Percentiles rank a stretch among this genome's conserved stretches.
These are phyloP conservation scores for Cantharis nigra DNA, from an alignment of 2,888 invertebrate genomes.

Conservation along the genomic window DNA sequence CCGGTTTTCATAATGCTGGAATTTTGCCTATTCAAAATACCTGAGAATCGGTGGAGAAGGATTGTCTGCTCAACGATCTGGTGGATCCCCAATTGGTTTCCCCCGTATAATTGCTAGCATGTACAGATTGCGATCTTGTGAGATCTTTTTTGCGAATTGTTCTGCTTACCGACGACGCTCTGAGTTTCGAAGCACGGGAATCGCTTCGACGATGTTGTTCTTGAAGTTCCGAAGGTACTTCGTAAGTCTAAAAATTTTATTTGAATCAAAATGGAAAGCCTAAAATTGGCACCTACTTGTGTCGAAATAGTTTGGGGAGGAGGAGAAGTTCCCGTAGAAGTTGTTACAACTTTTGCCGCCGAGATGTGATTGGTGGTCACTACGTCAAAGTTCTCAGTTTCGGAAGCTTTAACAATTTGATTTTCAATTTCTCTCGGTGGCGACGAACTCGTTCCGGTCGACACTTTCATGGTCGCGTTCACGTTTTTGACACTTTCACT, in stretches of 20 bases:
- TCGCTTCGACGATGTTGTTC: constrained; percentile 16
- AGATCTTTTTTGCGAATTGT: constrained; percentile 43
- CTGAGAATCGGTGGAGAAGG: constrained; percentile 51
- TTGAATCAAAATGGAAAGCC: background rate
- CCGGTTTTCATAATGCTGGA: constrained; percentile 12
- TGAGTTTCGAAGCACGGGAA: constrained; percentile 28
- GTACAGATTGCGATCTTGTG: constrained; percentile 50
- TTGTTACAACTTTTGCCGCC: constrained; percentile 11
- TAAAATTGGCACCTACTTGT: constrained; percentile 60
- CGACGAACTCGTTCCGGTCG: constrained; percentile 68
- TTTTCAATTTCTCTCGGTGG: constrained; percentile 59
- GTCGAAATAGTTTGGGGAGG: constrained; percentile 87
- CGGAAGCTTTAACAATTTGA: background rate
- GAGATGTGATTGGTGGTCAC: background rate
- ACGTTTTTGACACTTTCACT: constrained; percentile 29
- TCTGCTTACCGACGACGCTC: constrained; percentile 41
- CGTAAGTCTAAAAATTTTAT: constrained; percentile 62
- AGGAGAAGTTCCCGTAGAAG: constrained; percentile 79
- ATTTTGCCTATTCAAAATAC: constrained; percentile 15
- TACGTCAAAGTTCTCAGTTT: background rate
- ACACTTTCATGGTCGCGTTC: constrained; percentile 49
- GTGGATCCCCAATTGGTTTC: constrained; percentile 56
- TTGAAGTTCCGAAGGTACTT: constrained; percentile 40
- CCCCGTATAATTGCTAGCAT: constrained; percentile 41
- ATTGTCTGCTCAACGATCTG: constrained; percentile 68